phyloP scores from a whole-genome alignment of 2,888 invertebrate genomes.

The Ceramica pisi region DNA sequence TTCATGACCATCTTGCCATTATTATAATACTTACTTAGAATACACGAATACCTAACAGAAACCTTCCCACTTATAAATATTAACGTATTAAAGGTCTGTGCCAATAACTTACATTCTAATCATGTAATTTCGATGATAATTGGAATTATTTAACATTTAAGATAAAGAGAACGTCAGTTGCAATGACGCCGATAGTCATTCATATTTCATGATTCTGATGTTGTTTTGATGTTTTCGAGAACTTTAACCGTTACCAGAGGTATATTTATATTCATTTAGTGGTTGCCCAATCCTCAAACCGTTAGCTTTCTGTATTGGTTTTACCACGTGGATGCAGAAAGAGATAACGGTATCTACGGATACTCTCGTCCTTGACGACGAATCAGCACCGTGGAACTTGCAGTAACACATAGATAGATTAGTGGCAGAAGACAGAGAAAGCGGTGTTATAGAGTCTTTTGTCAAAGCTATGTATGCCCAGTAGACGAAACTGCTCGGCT shows the following conservation, averaged over 20 bases:
- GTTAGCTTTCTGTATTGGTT: not conserved
- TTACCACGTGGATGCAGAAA: not conserved
- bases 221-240: conserved; percentile 15
- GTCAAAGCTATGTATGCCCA: too few species aligned
- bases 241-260: not conserved
- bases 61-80: conserved; percentile 21
- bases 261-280: not conserved
- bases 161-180: conserved; percentile 42
- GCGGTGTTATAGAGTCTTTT: too few species aligned
- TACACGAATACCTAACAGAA: not conserved
- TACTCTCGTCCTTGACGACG: too few species aligned
- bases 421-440: too few species aligned
- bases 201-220: conserved; percentile 49
- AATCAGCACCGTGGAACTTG: too few species aligned
- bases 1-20: not conserved
- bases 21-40: conserved; percentile 12
- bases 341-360: too few species aligned
- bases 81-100: conserved; percentile 44
- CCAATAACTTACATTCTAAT: conserved; percentile 47
- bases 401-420: too few species aligned
- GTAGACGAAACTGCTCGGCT: not conserved
- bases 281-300: not conserved
- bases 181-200: conserved; percentile 36
- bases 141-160: conserved; percentile 61
- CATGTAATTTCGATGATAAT: conserved; percentile 57